Evolutionary conservation across 1,140 invertebrate species (phyloP).

Genomic region (Steinernema khuongi): DNA sequence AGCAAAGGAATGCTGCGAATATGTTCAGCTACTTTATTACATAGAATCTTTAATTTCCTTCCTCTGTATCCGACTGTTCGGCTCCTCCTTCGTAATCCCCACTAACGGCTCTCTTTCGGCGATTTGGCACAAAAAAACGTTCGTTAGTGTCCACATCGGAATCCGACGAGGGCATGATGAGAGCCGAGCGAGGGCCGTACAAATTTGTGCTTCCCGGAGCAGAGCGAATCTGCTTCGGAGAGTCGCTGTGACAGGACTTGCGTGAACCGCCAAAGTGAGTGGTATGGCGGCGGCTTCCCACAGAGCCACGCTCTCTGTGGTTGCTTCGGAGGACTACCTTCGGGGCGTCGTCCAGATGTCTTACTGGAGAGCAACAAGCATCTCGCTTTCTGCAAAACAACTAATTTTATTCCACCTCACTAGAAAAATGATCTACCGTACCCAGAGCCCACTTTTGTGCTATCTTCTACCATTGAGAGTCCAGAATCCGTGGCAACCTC

Average conservation of each 20-base stretch:
- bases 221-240: background rate
- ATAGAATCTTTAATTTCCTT: background rate
- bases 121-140: background rate
- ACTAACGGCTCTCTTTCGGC: background rate
- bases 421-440: background rate
- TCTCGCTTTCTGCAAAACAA: background rate
- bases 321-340: background rate
- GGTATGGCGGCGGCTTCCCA: background rate
- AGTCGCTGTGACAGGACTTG: background rate
- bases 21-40: too few relatives aligned
- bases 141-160: background rate
- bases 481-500: background rate
- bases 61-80: background rate
- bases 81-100: background rate
- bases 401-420: background rate
- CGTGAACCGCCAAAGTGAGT: background rate
- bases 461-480: background rate
- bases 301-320: background rate
- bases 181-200: background rate
- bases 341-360: background rate
- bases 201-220: background rate
- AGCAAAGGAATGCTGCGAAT: too few relatives aligned
- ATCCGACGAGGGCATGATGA: background rate
- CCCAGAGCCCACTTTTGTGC: background rate
- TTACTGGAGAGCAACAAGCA: background rate